Percentiles rank a stretch among this genome's conserved stretches.
Evolutionary conservation across 1,140 invertebrate species (phyloP).

Genomic region (Euura saliciscinereae): DNA sequence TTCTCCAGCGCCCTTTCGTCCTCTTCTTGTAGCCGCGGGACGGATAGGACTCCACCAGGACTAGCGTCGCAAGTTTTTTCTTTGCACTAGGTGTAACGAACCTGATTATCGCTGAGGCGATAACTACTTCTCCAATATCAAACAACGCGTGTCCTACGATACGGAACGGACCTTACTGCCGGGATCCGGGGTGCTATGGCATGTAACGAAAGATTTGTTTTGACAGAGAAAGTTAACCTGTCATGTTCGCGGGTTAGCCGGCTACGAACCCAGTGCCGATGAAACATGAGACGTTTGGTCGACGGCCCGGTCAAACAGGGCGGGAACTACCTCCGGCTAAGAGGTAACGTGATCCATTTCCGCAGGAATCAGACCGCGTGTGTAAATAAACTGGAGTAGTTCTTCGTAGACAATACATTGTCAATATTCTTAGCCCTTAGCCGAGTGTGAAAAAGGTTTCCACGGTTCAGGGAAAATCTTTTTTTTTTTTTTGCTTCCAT

Average conservation of each 20-base stretch:
- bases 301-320: constrained; percentile 2
- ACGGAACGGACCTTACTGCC: no score
- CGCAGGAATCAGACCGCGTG: constrained; percentile 4
- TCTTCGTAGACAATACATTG: constrained; percentile 2
- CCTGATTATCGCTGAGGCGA: no score
- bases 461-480: background rate
- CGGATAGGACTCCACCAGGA: no score
- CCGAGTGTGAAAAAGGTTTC: constrained; percentile 1
- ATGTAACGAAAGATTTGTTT: constrained; percentile 4
- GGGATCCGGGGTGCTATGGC: background rate
- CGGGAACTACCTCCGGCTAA: background rate
- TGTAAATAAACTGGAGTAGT: background rate
- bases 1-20: background rate
- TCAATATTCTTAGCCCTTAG: background rate
- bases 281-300: background rate
- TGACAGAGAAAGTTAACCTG: constrained; percentile 7
- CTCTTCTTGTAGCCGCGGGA: no score
- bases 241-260: background rate
- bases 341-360: constrained; percentile 6
- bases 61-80: background rate
- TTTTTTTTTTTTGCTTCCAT: no score
- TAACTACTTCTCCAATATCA: background rate
- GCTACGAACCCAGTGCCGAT: background rate
- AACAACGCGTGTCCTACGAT: background rate
- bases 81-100: background rate